Evolutionary conservation across 2,888 invertebrate species (phyloP), one percentile per base, ranked within the genome.

Genomic region (Melieria crassipennis): DNA sequence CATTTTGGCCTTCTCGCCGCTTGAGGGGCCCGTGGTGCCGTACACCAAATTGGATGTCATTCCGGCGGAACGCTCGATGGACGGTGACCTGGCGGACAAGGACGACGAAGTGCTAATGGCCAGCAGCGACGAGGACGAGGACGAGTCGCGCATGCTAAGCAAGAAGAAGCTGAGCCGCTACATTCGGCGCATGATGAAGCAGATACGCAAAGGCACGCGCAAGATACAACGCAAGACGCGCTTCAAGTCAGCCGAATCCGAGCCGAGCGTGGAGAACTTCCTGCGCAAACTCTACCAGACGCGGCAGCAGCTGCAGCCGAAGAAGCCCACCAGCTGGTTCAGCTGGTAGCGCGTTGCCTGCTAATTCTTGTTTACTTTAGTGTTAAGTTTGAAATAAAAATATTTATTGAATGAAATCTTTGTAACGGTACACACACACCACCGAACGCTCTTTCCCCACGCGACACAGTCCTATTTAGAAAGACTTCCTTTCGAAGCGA

Each of bases 151-250:
- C 2, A 45, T 75, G 7, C 52, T 78, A 3, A 75, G 69, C 52
- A 77, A 66, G 70, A 61, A 60, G 6, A 45, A 71, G 7, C 72
- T 76, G 65, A 77, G 74, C 42, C 75, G 72, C 56, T 78, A 74
- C 48, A 65, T 79, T 3, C 69, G 74, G 5, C 74, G 70, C 10
- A 42, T 79, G 62, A 77, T 79, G 77, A 74, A 75, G 47, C 74
- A 78, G 64, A 76, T 79, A 74, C 76, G 75, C 55, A 73, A 69
- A 13, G 78, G 76, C 0, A 79, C 78, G 1, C 75, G 78, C 3
- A 73, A 69, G 61, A 62, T 77, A 4, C 75, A 78, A 63, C 75
- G 75, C 7, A 77, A 76, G 47, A 75, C 75, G 4, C 75, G 67
- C 47, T 65, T 77, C 45, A 76, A 74, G 45, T 56, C 50, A 4